Base-by-base conservation (phyloP, 2,113 vertebrate genomes). In the Ornithorhynchus anatinus region DNA sequence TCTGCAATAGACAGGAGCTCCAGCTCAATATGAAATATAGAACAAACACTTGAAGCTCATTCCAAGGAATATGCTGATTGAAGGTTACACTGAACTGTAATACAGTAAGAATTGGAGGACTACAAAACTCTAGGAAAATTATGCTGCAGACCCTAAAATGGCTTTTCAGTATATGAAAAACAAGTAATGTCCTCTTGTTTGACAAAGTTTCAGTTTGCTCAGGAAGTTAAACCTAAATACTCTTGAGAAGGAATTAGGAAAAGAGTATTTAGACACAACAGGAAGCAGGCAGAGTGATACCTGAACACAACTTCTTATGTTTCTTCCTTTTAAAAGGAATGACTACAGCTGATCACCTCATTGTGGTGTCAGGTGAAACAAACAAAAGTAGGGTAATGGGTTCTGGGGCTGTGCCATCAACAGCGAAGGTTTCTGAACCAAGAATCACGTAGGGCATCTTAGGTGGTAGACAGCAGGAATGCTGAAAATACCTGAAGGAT, bases 21-120 rank as follows among this genome's bases (percentile, higher is more conserved):
- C 85, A 84, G 57, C 78, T 85, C 58, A 84, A 50, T 38, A 85
- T 77, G 80, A 89, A 91, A 91, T 82, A 86, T 14, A 85, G 63
- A 92, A 89, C 70, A 91, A 91, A 83, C 3, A 8, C 12, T 81
- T 83, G 59, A 81, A 84, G 32, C 48, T 84, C 43, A 75, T 87
- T 84, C 79, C 38, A 83, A 81, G 82, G 45, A 84, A 84, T 47
- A 69, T 22, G 48, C 35, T 80, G 57, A 84, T 22, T 61, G 71
- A 84, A 91, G 61, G 40, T 72, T 81, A 84, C 16, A 7, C 40
- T 72, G 63, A 75, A 59, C 20, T 66, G 50, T 40, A 73, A 23
- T n/a, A n/a, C n/a, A n/a, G n/a, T n/a, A n/a, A 60, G 54, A 84
- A 87, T 64, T 56, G 10, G 10, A 75, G 42, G 52, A 51, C 22